These are phyloP conservation scores for Microplitis demolitor DNA, from an alignment of 1,140 invertebrate species.

Conservation along the genomic window DNA sequence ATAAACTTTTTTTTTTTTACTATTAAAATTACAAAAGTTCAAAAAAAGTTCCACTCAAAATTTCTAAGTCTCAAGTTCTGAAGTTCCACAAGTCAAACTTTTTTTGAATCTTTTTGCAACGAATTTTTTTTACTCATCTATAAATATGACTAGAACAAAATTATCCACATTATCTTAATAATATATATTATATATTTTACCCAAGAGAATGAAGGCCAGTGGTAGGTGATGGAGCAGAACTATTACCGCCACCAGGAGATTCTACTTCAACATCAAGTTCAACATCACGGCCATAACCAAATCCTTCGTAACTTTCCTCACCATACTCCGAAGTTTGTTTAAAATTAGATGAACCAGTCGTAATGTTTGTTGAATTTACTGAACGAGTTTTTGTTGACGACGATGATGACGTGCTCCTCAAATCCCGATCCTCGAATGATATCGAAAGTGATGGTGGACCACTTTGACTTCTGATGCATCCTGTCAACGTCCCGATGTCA, in stretches of 20 bases:
- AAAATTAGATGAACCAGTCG: neutral
- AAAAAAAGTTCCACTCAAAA: too few species aligned
- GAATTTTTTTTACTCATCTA: too few species aligned
- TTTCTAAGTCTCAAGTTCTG: too few species aligned
- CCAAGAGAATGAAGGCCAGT: conserved; percentile 41
- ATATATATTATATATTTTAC: conserved; percentile 25
- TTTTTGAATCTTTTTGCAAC: too few species aligned
- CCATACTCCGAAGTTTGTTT: conserved; percentile 25
- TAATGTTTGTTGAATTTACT: neutral
- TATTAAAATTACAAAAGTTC: too few species aligned
- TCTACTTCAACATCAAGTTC: conserved; percentile 39
- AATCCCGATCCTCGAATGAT: neutral
- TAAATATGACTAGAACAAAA: too few species aligned
- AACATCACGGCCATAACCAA: conserved; percentile 42
- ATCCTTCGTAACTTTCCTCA: conserved; percentile 56
- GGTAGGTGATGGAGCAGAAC: conserved; percentile 54
- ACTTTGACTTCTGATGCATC: conserved; percentile 26
- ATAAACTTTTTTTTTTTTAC: too few species aligned
- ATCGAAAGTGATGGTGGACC: conserved; percentile 29
- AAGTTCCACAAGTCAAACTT: too few species aligned
- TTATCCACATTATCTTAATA: too few species aligned
- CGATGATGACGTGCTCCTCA: neutral
- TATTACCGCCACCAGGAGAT: conserved; percentile 48
- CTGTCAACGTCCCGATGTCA: neutral
- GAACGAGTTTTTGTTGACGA: neutral